Base-by-base conservation (phyloP, 2,113 vertebrate genomes). In the Dascyllus trimaculatus region DNA sequence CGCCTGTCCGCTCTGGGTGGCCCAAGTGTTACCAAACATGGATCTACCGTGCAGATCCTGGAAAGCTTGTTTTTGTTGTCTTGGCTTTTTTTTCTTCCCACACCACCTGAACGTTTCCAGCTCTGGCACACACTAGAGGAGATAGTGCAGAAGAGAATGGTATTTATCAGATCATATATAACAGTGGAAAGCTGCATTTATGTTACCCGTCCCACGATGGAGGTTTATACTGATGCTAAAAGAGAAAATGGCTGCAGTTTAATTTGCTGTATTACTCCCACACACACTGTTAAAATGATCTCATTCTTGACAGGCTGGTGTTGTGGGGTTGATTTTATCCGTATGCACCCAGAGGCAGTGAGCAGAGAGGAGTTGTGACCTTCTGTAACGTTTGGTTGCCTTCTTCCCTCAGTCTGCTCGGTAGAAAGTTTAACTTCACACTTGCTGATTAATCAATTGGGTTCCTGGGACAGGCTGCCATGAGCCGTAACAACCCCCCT, bases 1-100 rank as follows among this genome's bases (percentile, higher is more conserved):
- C 2, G 19, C 51, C 26, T 2, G 11, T 32, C 64, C 63, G 14
- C 48, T 56, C 56, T 82, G 91, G 86, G 89, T 89, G 89, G 86
- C 81, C 89, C 15, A 2, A 32, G 18, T 26, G 7, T 59, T 79
- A 70, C 66, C 63, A 67, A 77, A 74, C 62, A 24, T 35, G 40
- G 63, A 57, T 71, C 73, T 53, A 17, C 19, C 17, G 4, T 68
- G 58, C 58, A 73, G 35, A 60, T 56, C 46, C 25, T 19, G 48
- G 57, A 63, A 61, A 54, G 26, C 22, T 51, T 74, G 35, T 45
- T 53, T 84, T 80, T 81, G 77, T 71, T 69, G n/a, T 77, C 46
- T 38, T 61, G 11, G 13, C 45, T 74, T 56, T n/a, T 38, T 21
- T 29, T 13, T 10, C 14, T 1, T 49, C 19, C 54, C 38, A 62